phyloP scores from a whole-genome alignment of 2,113 vertebrate species.

The Heptranchias perlo region DNA sequence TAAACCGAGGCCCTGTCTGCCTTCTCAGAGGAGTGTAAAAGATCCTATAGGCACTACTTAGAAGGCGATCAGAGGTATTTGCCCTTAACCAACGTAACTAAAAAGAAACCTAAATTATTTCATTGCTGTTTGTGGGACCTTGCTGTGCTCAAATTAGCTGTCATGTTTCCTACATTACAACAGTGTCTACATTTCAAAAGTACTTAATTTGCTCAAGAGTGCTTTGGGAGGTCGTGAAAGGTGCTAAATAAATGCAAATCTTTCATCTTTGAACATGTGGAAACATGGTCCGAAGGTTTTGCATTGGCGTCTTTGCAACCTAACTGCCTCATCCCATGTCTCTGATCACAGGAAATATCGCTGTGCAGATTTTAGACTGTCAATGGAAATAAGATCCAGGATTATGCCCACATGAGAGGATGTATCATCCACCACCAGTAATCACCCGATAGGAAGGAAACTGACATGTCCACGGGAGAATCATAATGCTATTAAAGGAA shows the following conservation, averaged over 20 bases:
- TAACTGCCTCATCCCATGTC: too few species aligned
- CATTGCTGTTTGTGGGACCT: not conserved
- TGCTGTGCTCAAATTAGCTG: not conserved
- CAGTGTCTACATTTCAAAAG: not conserved
- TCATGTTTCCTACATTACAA: not conserved
- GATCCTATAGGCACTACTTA: too few species aligned
- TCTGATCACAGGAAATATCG: not conserved
- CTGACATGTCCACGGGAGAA: too few species aligned
- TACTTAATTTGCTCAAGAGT: too few species aligned
- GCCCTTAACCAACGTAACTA: not conserved
- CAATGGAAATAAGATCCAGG: too few species aligned
- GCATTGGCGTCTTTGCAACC: too few species aligned
- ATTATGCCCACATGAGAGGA: too few species aligned
- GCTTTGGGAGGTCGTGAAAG: not conserved
- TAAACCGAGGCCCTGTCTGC: not conserved
- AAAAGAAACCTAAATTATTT: not conserved
- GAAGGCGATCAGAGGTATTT: not conserved
- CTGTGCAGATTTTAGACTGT: too few species aligned
- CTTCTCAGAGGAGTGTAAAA: not conserved
- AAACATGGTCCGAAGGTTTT: too few species aligned
- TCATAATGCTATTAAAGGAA: too few species aligned
- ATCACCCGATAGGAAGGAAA: too few species aligned
- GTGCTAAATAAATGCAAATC: not conserved
- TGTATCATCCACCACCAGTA: too few species aligned
- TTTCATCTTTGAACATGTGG: not conserved